phyloP scores from a whole-genome alignment of 2,113 vertebrate species.

The Scartelaos histophorus region DNA sequence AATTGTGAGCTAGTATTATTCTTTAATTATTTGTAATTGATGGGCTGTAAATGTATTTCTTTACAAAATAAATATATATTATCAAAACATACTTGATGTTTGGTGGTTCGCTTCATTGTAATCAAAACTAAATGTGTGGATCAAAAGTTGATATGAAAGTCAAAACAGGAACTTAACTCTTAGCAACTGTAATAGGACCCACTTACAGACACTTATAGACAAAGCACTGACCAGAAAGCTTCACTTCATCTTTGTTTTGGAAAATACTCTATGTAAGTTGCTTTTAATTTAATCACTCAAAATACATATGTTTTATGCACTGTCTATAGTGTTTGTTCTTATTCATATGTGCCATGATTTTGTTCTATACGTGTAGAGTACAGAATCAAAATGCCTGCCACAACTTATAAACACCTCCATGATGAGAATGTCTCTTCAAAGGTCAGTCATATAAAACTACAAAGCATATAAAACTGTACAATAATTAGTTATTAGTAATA shows the following conservation, averaged over 20 bases:
- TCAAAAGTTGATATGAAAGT: constrained; percentile 64
- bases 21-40: constrained; percentile 27
- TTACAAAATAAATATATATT: constrained; percentile 59
- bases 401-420: constrained; percentile 54
- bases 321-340: background rate
- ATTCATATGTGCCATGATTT: background rate
- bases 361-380: constrained; percentile 9
- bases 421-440: constrained; percentile 55
- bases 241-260: background rate
- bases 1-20: constrained; percentile 43
- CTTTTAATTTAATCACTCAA: background rate
- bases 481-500: background rate
- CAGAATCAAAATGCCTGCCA: constrained; percentile 36
- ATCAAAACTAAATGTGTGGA: background rate
- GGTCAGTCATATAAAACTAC: constrained; percentile 52
- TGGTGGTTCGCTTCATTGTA: background rate
- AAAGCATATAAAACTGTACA: background rate
- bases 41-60: constrained; percentile 28
- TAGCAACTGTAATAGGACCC: constrained; percentile 1
- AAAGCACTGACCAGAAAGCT: background rate
- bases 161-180: constrained; percentile 59
- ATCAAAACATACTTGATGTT: background rate
- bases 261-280: constrained; percentile 24
- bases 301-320: background rate
- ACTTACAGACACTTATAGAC: background rate